Percentiles rank a stretch among this genome's conserved stretches.
These are phyloP conservation scores for Hydrozoanthus gracilis DNA, from an alignment of 92 coral and sea anemone species.

Conservation along the genomic window DNA sequence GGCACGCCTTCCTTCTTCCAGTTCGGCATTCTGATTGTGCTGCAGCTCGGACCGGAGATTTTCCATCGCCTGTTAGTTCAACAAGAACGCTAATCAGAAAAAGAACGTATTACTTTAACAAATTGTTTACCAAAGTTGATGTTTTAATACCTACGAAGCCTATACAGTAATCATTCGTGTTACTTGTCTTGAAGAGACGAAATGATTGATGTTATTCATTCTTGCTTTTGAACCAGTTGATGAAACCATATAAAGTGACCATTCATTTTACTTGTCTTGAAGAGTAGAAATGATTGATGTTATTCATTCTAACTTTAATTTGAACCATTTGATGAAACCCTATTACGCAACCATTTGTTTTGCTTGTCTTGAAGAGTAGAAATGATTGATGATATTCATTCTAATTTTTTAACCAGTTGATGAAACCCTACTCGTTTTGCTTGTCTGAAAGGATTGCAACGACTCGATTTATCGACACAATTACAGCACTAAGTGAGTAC, in stretches of 20 bases:
- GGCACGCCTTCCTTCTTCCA: constrained; percentile 66
- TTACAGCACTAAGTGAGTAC: background rate
- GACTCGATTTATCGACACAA: background rate
- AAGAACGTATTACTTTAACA: background rate
- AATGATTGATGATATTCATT: background rate
- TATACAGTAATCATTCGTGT: background rate
- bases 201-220: background rate
- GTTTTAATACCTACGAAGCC: background rate
- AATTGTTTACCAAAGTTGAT: background rate
- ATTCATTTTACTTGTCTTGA: constrained; percentile 4
- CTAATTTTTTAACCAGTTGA: constrained; percentile 5
- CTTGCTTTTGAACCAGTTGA: background rate
- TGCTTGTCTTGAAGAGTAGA: background rate
- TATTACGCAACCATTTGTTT: background rate
- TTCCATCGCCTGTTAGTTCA: constrained; percentile 71
- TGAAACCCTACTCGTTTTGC: too few species aligned
- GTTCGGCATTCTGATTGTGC: constrained; percentile 71
- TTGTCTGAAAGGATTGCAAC: too few species aligned
- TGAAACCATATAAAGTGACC: background rate
- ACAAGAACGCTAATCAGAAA: background rate
- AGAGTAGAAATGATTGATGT: background rate
- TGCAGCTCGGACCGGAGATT: constrained; percentile 75
- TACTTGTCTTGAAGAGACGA: background rate
- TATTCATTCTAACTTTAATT: background rate
- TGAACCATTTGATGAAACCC: background rate